Base-by-base conservation (phyloP, 2,113 vertebrate species). In the Periophthalmodon schlosseri region DNA sequence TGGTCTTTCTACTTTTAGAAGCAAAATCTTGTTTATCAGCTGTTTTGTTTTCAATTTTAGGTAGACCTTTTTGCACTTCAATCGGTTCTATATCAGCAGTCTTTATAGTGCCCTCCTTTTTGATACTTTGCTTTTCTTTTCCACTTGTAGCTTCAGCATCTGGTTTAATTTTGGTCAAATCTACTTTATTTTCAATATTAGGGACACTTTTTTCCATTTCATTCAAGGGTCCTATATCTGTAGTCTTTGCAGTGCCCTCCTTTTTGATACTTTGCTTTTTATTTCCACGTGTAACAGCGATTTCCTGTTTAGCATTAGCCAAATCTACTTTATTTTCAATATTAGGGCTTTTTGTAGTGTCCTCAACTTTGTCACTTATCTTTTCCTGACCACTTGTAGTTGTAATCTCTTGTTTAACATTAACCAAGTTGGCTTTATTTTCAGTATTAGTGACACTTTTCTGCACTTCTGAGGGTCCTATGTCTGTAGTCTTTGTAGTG, bases 341-440 rank as follows among this genome's bases (percentile, higher is more conserved):
- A 18, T 28, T 5, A 8, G 58, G 5, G 58, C 16, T 1, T 14
- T 65, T 15, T 65, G 61, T 11, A 12, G 74, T 23, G 20, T 52
- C 36, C 11, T 13, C 58, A 39, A 73, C 61, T 18, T 73, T 68
- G 39, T 67, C 57, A 14, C 54, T 23, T 21, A 57, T 4, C 49
- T 52, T 52, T 56, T 56, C 69, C 57, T 60, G 69, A 63, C 73
- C 60, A 60, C 23, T 81, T 16, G 18, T 11, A 74, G 44, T 5
- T 39, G 36, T 39, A 39, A 5, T 23, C 46, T 28, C 58, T 21
- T 20, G 71, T 47, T 56, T 44, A 44, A 67, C 52, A 44, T 65
- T 39, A 12, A n/a, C 33, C 34, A n/a, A 39, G 18, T 12, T 39
- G n/a, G 12, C 20, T 4, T 20, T 39, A 16, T 36, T 60, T 24